Base-by-base conservation (phyloP, 2,888 invertebrate genomes). In the Drepanosiphum platanoidis region DNA sequence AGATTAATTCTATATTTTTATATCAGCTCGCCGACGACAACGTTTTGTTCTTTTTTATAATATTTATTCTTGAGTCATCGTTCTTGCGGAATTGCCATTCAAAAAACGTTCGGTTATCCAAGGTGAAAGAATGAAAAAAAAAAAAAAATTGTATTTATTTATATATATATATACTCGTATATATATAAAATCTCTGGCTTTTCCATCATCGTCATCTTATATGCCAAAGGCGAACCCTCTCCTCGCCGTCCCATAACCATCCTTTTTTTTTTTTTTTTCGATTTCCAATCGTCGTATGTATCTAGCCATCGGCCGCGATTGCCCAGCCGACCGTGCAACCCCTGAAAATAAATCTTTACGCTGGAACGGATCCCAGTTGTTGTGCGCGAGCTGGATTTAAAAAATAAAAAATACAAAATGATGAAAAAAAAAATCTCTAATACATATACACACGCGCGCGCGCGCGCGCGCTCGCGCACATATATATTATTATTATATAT, bases 271-370 rank as follows among this genome's bases (percentile, higher is more conserved):
- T 61, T 46, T 83, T 74, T 83, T 84, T 84, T 84, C 84, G 84
- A 84, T 84, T 84, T 84, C 84, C 84, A 84, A 84, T 84, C 84
- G 75, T 84, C 75, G 84, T 77, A 58, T 58, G 75, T 84, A 84
- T 84, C 84, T 84, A 84, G 84, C 84, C 84, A 84, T 84, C 84
- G 84, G 84, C 84, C 84, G 84, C 84, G 77, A 84, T 84, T 84
- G 84, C 84, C 77, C 84, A 84, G 74, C 84, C 84, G 68, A 84
- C 84, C 84, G 84, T 84, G 75, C 84, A 84, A 84, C 84, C 84
- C 84, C 84, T 84, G 84, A 84, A 84, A 84, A 84, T 84, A 84
- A 84, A 84, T 84, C 84, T 84, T 84, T 77, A 84, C 84, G 84
- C 84, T 84, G 84, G 84, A 84, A 84, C 84, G 84, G 84, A 84